Evolutionary conservation across 2,113 vertebrate genomes (phyloP).

Genomic region (Picathartes gymnocephalus): DNA sequence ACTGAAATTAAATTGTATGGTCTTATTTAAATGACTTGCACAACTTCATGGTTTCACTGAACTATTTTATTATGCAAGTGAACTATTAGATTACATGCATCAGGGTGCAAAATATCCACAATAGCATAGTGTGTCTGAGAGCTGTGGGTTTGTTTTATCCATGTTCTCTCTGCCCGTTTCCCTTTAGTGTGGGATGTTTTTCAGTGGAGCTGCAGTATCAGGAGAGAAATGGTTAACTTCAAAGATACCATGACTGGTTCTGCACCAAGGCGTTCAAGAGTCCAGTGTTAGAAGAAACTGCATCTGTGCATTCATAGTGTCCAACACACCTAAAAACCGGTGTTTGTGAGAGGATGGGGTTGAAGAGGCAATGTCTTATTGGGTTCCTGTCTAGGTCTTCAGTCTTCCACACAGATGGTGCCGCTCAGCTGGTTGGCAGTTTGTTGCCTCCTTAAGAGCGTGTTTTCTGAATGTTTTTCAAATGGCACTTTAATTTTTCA

Average conservation of each 20-base stretch:
- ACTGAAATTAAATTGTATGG: background rate
- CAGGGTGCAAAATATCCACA: background rate
- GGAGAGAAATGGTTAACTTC: background rate
- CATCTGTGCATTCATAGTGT: background rate
- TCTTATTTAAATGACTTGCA: background rate
- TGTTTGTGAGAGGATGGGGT: background rate
- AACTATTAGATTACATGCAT: background rate
- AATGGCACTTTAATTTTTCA: background rate
- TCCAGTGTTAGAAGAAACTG: background rate
- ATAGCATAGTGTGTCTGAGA: background rate
- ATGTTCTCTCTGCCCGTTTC: background rate
- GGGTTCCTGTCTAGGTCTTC: background rate
- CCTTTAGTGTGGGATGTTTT: background rate
- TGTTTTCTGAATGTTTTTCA: background rate
- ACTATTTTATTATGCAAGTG: background rate
- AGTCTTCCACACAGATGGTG: background rate
- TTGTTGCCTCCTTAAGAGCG: background rate
- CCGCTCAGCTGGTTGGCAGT: background rate
- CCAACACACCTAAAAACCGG: background rate
- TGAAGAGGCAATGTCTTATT: background rate
- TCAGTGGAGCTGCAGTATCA: background rate
- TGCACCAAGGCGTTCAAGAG: background rate
- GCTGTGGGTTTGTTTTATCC: background rate
- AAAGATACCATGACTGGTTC: background rate
- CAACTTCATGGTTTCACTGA: slow-evolving; percentile 1